Evolutionary conservation across 2,113 vertebrate species (phyloP).

Genomic region (Cochlearius cochlearius): DNA sequence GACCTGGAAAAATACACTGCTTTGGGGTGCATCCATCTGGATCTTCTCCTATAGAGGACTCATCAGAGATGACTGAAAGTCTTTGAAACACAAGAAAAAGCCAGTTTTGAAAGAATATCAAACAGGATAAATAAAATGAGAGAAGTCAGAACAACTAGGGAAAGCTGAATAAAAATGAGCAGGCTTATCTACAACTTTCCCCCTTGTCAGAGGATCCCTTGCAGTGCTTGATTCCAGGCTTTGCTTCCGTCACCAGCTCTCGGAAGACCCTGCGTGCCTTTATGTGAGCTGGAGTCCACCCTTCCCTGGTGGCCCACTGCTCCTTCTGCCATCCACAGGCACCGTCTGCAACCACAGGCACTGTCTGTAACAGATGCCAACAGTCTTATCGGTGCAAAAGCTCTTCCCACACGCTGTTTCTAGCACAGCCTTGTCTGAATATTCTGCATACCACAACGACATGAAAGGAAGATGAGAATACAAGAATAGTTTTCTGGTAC

Average conservation of each 20-base stretch:
- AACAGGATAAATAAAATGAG: neutral
- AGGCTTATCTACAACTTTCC: neutral
- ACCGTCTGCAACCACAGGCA: neutral
- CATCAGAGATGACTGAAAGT: neutral
- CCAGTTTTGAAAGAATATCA: neutral
- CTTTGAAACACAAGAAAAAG: neutral
- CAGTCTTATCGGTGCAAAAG: neutral
- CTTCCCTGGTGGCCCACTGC: neutral
- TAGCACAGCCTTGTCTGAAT: neutral
- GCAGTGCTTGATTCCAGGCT: neutral
- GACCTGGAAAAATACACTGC: neutral
- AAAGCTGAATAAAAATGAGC: neutral
- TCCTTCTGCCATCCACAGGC: neutral
- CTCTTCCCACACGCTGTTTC: neutral
- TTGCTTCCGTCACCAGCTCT: neutral
- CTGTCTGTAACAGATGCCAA: neutral
- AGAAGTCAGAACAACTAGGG: neutral
- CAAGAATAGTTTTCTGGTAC: neutral
- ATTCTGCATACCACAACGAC: neutral
- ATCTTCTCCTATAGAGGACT: neutral
- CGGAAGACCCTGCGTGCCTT: rapidly evolving
- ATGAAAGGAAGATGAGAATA: neutral
- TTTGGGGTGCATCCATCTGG: neutral
- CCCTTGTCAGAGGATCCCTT: neutral
- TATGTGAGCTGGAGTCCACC: neutral